phyloP scores from a whole-genome alignment of 2,797 vertebrate genomes.

The Falco peregrinus region DNA sequence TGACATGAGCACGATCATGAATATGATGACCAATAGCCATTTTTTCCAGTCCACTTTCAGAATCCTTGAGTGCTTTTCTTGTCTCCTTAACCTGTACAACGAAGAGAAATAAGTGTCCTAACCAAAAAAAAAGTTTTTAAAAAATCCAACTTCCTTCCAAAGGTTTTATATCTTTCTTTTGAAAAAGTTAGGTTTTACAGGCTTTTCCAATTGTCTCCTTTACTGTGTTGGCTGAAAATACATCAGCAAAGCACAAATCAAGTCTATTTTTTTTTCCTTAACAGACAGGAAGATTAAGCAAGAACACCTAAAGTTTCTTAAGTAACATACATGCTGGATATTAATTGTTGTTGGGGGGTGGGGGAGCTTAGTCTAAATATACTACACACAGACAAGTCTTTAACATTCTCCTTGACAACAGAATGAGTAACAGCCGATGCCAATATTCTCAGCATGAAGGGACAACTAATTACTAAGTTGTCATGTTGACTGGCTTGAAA shows the following conservation, averaged over 20 bases:
- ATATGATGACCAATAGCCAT: slow-evolving; percentile 94
- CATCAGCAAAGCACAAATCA: background rate
- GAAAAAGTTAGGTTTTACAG: background rate
- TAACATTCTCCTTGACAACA: background rate
- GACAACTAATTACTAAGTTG: background rate
- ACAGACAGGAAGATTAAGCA: background rate
- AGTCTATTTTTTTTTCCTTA: background rate
- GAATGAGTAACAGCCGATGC: background rate
- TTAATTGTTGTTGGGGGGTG: background rate
- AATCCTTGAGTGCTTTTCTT: slow-evolving; percentile 85
- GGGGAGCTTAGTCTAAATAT: background rate
- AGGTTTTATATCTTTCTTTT: background rate
- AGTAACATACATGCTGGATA: background rate
- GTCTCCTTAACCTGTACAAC: slow-evolving; percentile 88
- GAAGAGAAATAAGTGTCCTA: background rate
- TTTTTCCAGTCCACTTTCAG: slow-evolving; percentile 90
- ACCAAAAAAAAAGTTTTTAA: background rate
- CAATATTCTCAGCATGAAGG: slow-evolving; percentile 22
- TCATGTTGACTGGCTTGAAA: slow-evolving; percentile 17
- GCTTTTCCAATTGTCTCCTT: background rate
- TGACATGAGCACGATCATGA: slow-evolving; percentile 87
- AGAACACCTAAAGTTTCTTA: background rate
- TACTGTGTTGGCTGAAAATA: background rate
- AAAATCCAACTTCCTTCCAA: background rate
- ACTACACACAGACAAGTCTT: background rate